A percentile compares a stretch with the other conserved stretches of the same genome.
phyloP scores from a whole-genome alignment of 2,888 invertebrate species.

The Galeruca laticollis region DNA sequence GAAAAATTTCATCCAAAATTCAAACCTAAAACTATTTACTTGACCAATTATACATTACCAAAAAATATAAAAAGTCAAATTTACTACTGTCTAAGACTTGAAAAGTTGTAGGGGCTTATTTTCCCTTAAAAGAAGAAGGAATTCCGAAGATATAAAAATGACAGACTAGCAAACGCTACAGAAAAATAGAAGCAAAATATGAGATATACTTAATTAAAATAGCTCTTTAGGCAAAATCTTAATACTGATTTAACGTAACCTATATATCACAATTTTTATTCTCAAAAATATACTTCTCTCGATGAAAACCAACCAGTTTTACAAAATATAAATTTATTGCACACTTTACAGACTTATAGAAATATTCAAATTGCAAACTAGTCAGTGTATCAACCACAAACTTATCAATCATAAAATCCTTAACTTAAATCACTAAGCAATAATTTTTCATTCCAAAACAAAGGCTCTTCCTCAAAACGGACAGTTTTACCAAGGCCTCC shows the following conservation, averaged over 20 bases:
- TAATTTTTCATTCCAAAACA: background rate
- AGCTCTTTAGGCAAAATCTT: conserved; percentile 30
- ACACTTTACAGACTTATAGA: conserved; percentile 2
- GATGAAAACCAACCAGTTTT: conserved; percentile 14
- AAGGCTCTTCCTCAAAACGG: background rate
- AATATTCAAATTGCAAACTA: conserved; percentile 1
- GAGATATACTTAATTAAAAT: conserved; percentile 16
- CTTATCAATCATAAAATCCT: background rate
- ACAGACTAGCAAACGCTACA: conserved; percentile 7
- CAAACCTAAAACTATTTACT: background rate
- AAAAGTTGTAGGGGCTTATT: conserved; percentile 14
- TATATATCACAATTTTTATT: conserved; percentile 43
- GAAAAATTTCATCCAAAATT: too few species aligned
- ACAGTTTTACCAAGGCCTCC: conserved; percentile 78
- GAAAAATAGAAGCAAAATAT: conserved; percentile 16
- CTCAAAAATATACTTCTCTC: conserved; percentile 7
- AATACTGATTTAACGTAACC: conserved; percentile 42
- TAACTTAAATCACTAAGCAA: background rate
- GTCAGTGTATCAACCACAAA: background rate
- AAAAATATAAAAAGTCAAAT: background rate
- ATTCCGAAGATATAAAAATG: background rate
- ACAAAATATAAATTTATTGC: background rate
- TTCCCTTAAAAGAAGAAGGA: conserved; percentile 13
- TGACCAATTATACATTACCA: background rate
- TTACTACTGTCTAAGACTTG: background rate